A percentile compares a stretch with the other conserved stretches of the same genome.
These are phyloP conservation scores for Choreutis nemorana DNA, from an alignment of 2,888 invertebrate species.

Conservation along the genomic window DNA sequence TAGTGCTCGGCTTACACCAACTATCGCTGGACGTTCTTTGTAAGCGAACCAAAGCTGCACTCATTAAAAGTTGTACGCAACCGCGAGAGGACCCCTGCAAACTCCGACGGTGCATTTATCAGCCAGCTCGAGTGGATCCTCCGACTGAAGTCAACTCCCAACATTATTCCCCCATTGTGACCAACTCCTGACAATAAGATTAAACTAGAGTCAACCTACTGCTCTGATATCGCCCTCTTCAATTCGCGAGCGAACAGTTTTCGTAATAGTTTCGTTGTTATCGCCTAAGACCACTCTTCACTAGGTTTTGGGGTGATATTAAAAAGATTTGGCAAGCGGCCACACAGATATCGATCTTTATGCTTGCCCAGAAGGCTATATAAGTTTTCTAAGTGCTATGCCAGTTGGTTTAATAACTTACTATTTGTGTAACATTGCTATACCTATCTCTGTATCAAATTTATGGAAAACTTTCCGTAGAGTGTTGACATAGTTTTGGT, in stretches of 20 bases:
- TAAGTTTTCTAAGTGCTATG: slow-evolving; percentile 51
- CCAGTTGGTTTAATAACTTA: slow-evolving; percentile 60
- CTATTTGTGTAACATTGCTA: slow-evolving; percentile 55
- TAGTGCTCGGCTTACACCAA: slow-evolving; percentile 27
- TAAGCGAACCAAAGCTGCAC: slow-evolving; percentile 36
- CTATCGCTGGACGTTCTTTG: slow-evolving; percentile 32
- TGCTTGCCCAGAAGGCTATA: slow-evolving; percentile 59
- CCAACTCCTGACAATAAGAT: slow-evolving; percentile 55
- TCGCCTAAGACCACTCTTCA: slow-evolving; percentile 54
- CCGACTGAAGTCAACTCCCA: slow-evolving; percentile 33
- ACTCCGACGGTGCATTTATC: slow-evolving; percentile 39
- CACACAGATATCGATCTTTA: slow-evolving; percentile 63
- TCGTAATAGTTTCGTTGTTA: slow-evolving; percentile 62
- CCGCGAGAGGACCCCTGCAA: slow-evolving; percentile 40
- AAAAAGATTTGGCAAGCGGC: slow-evolving; percentile 64
- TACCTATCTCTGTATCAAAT: no score
- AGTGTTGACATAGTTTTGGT: no score
- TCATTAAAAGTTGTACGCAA: slow-evolving; percentile 55
- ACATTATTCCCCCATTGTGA: slow-evolving; percentile 52
- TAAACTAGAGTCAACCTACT: slow-evolving; percentile 38
- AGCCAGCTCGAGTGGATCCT: slow-evolving; percentile 48
- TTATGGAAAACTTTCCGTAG: no score
- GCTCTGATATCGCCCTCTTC: slow-evolving; percentile 34
- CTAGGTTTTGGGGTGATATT: slow-evolving; percentile 57
- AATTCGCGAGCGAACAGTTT: slow-evolving; percentile 45